Evolutionary conservation across 2,888 invertebrate species (phyloP).

Genomic region (Melanophora roralis): DNA sequence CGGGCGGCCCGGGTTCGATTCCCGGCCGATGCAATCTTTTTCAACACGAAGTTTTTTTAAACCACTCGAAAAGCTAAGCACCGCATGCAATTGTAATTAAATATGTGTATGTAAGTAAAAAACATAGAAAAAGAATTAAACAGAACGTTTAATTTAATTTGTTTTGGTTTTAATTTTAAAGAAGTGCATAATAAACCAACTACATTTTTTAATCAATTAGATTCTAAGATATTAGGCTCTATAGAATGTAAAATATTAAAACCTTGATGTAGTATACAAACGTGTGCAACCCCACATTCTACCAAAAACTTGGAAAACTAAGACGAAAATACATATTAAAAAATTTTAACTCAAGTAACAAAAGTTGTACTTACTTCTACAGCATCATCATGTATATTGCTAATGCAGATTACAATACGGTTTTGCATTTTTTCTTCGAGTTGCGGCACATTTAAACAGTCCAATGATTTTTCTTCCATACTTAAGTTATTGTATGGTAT

Average conservation of each 20-base stretch:
- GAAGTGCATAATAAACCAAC: not conserved
- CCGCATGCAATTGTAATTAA: not conserved
- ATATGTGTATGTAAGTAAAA: conserved; percentile 9
- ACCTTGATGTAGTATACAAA: conserved; percentile 92
- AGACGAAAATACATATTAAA: conserved; percentile 65
- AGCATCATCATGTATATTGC: conserved; percentile 87
- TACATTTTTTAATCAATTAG: conserved; percentile 67
- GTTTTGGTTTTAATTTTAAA: not conserved
- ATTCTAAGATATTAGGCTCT: conserved; percentile 79
- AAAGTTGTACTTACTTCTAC: conserved; percentile 80
- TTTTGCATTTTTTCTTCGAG: conserved; percentile 80
- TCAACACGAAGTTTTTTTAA: not conserved
- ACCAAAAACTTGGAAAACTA: conserved; percentile 93
- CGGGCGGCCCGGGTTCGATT: conserved; percentile 66
- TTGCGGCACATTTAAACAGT: conserved; percentile 83
- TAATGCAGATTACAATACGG: conserved; percentile 86
- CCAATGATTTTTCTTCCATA: conserved; percentile 83
- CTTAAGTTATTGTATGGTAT: conserved; percentile 91
- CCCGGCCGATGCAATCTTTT: conserved; percentile 63
- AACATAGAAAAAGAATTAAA: conserved; percentile 21
- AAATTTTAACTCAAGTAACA: not conserved
- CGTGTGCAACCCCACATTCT: conserved; percentile 85
- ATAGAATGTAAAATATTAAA: conserved; percentile 86
- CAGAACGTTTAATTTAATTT: no score
- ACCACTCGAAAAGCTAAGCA: not conserved